Percentiles rank a stretch among this genome's conserved stretches.
Evolutionary conservation across 1,140 invertebrate species (phyloP).

Genomic region (Dufourea novaeangliae): DNA sequence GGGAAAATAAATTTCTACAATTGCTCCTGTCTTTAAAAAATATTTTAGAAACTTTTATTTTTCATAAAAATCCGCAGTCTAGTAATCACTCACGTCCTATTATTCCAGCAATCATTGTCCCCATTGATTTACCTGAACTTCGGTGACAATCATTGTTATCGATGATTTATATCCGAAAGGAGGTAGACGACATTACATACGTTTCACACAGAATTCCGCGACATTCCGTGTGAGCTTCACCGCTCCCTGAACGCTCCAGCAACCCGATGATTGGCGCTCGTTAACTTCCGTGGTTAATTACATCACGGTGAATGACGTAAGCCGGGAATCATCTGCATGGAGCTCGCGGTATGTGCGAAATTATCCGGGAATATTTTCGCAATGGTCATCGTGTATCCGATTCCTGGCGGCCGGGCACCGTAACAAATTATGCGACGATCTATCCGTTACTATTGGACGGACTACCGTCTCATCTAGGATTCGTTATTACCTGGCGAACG

Average conservation of each 20-base stretch:
- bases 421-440: constrained; percentile 40
- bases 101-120: background rate
- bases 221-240: constrained; percentile 31
- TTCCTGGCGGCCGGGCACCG: background rate
- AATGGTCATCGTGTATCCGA: background rate
- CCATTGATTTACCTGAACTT: background rate
- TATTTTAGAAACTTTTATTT: no score
- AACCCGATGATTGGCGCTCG: constrained; percentile 31
- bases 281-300: constrained; percentile 59
- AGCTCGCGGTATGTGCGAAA: constrained; percentile 50
- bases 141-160: no score
- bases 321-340: constrained; percentile 48
- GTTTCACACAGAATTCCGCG: background rate
- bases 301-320: constrained; percentile 56
- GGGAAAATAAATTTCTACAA: no score
- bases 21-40: no score
- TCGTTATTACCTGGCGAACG: constrained; percentile 10
- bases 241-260: constrained; percentile 18
- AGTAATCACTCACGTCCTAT: background rate
- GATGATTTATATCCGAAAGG: background rate
- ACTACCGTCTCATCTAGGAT: constrained; percentile 31
- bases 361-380: constrained; percentile 40
- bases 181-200: no score
- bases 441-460: constrained; percentile 39
- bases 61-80: no score